Evolutionary conservation across 1,140 invertebrate genomes (phyloP).

Genomic region (Platyura marginata): DNA sequence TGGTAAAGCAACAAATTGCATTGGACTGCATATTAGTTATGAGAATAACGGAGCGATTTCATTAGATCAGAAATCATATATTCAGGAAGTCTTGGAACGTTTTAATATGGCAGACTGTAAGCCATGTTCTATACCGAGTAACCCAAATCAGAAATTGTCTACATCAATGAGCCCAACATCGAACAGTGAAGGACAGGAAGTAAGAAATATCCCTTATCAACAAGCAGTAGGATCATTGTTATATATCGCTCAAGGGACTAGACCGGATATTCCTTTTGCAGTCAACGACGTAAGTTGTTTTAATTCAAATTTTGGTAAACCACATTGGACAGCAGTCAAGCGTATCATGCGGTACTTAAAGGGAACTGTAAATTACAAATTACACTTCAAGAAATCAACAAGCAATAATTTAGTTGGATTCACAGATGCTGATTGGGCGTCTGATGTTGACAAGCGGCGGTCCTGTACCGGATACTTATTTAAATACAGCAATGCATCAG

Average conservation of each 20-base stretch:
- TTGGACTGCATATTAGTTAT: slow-evolving; percentile 16
- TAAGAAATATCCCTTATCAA: slow-evolving; percentile 9
- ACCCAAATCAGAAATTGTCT: slow-evolving; percentile 10
- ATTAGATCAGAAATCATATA: slow-evolving; percentile 18
- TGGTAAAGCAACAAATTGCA: slow-evolving; percentile 10
- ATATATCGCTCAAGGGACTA: slow-evolving; percentile 15
- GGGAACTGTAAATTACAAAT: slow-evolving; percentile 13
- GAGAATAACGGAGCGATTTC: slow-evolving; percentile 8
- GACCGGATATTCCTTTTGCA: slow-evolving; percentile 23
- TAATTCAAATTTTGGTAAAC: slow-evolving; percentile 7
- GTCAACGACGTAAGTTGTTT: slow-evolving; percentile 12
- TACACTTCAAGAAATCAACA: slow-evolving; percentile 1
- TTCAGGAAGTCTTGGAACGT: slow-evolving; percentile 13
- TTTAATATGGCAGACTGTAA: slow-evolving; percentile 12
- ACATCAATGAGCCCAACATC: slow-evolving; percentile 6
- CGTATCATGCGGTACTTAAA: slow-evolving; percentile 21
- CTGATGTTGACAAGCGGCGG: slow-evolving; percentile 5
- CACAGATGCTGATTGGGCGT: background rate
- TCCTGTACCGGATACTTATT: slow-evolving; percentile 4
- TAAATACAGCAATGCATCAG: background rate
- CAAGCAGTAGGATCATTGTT: slow-evolving; percentile 16
- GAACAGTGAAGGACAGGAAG: slow-evolving; percentile 5
- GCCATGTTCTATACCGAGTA: slow-evolving; percentile 9
- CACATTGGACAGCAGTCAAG: slow-evolving; percentile 17
- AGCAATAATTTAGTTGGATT: background rate